Conservation (phyloP, 2,888 invertebrate genomes). For the Epinotia nisella region DNA sequence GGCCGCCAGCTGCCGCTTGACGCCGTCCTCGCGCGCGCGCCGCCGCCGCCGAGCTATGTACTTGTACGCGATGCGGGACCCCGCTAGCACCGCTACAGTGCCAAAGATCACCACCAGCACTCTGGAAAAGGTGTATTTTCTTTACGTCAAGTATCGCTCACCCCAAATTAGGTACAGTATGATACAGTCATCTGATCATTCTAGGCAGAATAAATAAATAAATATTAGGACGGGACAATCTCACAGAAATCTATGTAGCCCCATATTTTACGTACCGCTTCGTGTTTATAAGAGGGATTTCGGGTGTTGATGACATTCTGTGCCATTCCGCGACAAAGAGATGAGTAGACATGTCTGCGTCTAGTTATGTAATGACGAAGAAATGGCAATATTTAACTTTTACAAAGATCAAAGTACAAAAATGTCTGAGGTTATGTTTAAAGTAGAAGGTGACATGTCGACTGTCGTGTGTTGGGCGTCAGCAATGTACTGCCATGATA, state of each 20-base stretch:
- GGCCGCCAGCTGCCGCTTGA: conserved; percentile 86
- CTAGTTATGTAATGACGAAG: neutral
- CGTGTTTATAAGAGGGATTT: neutral
- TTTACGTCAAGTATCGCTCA: neutral
- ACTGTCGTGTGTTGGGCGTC: neutral
- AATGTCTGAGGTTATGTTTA: no score
- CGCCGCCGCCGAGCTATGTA: conserved; percentile 77
- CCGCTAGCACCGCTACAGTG: conserved; percentile 80
- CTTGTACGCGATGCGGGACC: conserved; percentile 83
- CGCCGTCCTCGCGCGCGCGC: conserved; percentile 82
- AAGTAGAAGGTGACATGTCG: no score
- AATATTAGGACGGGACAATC: no score
- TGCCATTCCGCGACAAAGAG: neutral
- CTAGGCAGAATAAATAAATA: no score
- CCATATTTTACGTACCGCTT: no score
- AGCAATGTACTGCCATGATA: neutral
- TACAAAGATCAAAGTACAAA: no score
- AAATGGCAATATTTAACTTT: neutral
- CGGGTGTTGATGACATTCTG: neutral
- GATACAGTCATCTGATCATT: no score
- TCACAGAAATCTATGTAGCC: no score
- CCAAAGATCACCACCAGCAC: conserved; percentile 83
- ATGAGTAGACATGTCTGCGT: neutral
- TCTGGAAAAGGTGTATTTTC: conserved; percentile 62
- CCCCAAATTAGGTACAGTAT: no score